Evolutionary conservation across 2,797 vertebrate species (phyloP).

Genomic region (Spondyliosoma cantharus): DNA sequence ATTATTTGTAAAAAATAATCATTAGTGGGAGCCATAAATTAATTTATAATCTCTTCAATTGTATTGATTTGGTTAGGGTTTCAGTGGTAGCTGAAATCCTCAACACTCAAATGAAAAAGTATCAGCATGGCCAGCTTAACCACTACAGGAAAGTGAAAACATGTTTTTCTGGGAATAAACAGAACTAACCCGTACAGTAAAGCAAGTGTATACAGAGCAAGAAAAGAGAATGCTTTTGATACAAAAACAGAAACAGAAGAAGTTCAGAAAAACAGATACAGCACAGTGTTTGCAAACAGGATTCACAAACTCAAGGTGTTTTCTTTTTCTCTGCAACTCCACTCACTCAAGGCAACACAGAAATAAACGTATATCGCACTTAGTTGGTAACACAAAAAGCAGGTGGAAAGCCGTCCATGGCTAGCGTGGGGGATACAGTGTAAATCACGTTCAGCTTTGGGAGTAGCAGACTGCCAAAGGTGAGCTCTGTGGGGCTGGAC

Average conservation of each 20-base stretch:
- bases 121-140: neutral
- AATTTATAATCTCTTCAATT: neutral
- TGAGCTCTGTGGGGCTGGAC: slow-evolving; percentile 37
- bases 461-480: slow-evolving; percentile 35
- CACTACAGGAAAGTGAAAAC: neutral
- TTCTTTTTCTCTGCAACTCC: slow-evolving; percentile 83
- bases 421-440: slow-evolving; percentile 53
- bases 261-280: slow-evolving; percentile 42
- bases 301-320: slow-evolving; percentile 55
- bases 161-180: slow-evolving; percentile 5
- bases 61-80: neutral
- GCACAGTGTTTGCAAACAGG: slow-evolving; percentile 69
- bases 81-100: neutral
- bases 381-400: slow-evolving; percentile 67
- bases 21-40: neutral
- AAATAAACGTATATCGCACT: slow-evolving; percentile 73
- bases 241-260: slow-evolving; percentile 52
- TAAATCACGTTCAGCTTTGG: slow-evolving; percentile 55
- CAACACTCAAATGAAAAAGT: neutral
- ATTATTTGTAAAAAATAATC: neutral
- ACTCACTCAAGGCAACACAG: slow-evolving; percentile 87
- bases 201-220: slow-evolving; percentile 25
- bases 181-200: slow-evolving; percentile 35
- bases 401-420: slow-evolving; percentile 62
- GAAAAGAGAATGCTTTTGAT: slow-evolving; percentile 46